Conservation (phyloP, 2,113 vertebrate genomes). For the Arizona elegans region DNA sequence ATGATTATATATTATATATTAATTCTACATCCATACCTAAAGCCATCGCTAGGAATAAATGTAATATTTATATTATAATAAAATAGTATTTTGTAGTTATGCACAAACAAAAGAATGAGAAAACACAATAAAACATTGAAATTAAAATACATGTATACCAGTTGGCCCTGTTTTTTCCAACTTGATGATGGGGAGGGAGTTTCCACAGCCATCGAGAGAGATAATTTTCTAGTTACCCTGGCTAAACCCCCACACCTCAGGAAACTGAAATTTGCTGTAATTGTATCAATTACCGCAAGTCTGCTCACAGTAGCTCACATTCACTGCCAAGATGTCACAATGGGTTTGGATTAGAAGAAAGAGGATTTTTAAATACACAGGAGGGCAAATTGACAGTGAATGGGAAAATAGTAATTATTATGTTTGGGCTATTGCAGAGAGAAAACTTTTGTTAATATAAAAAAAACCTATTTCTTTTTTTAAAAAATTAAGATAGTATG, state of each 20-base stretch:
- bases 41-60: not conserved
- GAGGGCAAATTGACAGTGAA: slow-evolving; percentile 36
- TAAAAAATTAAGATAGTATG: slow-evolving; percentile 1
- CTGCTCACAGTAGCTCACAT: slow-evolving; percentile 33
- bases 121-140: not conserved
- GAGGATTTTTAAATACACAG: slow-evolving; percentile 31
- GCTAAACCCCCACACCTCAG: slow-evolving; percentile 39
- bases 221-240: slow-evolving; percentile 20
- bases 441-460: slow-evolving; percentile 6
- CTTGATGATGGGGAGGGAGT: not conserved
- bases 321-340: slow-evolving; percentile 36
- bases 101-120: not conserved
- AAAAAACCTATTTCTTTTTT: slow-evolving; percentile 15
- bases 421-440: slow-evolving; percentile 30
- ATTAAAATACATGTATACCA: not conserved
- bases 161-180: not conserved
- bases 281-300: slow-evolving; percentile 47
- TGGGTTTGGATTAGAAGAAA: slow-evolving; percentile 40
- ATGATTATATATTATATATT: not conserved
- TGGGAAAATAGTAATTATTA: slow-evolving; percentile 44
- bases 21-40: not conserved
- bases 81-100: not conserved
- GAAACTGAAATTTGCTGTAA: slow-evolving; percentile 39
- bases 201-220: not conserved
- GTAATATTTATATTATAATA: too few species aligned